Evolutionary conservation across 2,888 invertebrate genomes (phyloP), one percentile per base, ranked within the genome.

Genomic region (Dynastes grantii): DNA sequence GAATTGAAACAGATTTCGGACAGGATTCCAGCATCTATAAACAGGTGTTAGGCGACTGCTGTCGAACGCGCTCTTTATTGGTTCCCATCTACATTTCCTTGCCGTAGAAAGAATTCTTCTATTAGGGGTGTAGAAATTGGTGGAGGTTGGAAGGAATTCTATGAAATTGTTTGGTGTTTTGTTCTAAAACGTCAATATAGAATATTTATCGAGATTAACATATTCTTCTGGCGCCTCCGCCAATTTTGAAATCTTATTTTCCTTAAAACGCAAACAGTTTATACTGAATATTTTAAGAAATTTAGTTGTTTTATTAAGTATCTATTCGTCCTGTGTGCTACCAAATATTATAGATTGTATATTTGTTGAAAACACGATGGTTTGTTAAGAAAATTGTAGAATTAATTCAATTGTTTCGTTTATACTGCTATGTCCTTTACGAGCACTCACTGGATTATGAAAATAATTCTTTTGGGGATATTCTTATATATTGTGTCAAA

Each of bases 1-100:
- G 85, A 86, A 85, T 84, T 83, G 81, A 79, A 82, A 83, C 82
- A 83, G 83, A 81, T 83, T 81, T 80, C 76, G 81, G 83, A 77
- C 83, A 81, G 86, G 85, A 79, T 65, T n/a, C 11, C 83, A 85
- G 84, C 80, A 82, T 76, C 4, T 64, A 13, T 2, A n/a, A 37
- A 32, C 53, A 58, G 63, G 32, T 29, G 37, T 49, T 45, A 45
- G n/a, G 40, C 64, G 79, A 81, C 81, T 81, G 81, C 82, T 22
- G 3, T 40, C 0, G 1, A 29, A 13, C n/a, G 51, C 51, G 68
- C 27, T 16, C 22, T 68, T 16, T 27, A 27, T 51, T 27, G 49
- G 29, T 68, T 5, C 3, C 51, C 5, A 40, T 51, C 27, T 68
- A 29, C 68, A 27, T 68, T 68, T 68, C 68, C 49, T 68, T 68